A percentile compares a stretch with the other conserved stretches of the same genome.
phyloP scores from a whole-genome alignment of 2,888 invertebrate genomes.

The Callyntrura guangdongensis region DNA sequence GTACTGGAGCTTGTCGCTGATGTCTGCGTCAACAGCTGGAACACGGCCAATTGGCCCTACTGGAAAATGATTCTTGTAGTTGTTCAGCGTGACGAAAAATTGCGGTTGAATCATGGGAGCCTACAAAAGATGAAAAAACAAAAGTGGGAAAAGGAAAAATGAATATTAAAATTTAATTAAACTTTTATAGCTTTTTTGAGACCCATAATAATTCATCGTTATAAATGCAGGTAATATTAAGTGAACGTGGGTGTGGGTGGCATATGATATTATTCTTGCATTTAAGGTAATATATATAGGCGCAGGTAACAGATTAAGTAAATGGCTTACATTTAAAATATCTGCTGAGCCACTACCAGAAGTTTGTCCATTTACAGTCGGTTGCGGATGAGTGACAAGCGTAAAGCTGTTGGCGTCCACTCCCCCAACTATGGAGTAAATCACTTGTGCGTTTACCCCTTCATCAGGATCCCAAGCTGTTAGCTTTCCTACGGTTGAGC shows the following conservation, averaged over 20 bases:
- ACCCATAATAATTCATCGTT: constrained; percentile 1
- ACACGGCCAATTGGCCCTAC: constrained; percentile 96
- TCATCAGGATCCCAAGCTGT: constrained; percentile 97
- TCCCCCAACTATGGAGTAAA: constrained; percentile 97
- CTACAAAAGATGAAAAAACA: constrained; percentile 56
- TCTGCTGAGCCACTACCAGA: constrained; percentile 90
- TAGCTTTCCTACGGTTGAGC: constrained; percentile 96
- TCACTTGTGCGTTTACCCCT: constrained; percentile 95
- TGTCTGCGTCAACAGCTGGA: constrained; percentile 98
- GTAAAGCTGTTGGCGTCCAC: constrained; percentile 96
- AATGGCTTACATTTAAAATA: constrained; percentile 90
- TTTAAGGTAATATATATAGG: constrained; percentile 3
- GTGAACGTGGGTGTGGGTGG: background rate
- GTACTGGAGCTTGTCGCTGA: constrained; percentile 93
- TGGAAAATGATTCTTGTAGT: constrained; percentile 97
- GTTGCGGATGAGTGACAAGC: constrained; percentile 90
- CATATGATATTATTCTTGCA: background rate
- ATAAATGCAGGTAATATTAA: background rate
- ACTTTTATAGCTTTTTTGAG: constrained; percentile 9
- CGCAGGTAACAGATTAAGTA: too few relatives aligned
- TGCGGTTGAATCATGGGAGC: constrained; percentile 85
- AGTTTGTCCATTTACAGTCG: constrained; percentile 83
- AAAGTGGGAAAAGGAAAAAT: background rate
- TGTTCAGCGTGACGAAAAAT: constrained; percentile 96
- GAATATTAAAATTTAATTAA: constrained; percentile 44